Percentiles rank a stretch among this genome's conserved stretches.
These are phyloP conservation scores for Scaptomyza hsui DNA, from an alignment of 1,140 invertebrate genomes.

Conservation along the genomic window DNA sequence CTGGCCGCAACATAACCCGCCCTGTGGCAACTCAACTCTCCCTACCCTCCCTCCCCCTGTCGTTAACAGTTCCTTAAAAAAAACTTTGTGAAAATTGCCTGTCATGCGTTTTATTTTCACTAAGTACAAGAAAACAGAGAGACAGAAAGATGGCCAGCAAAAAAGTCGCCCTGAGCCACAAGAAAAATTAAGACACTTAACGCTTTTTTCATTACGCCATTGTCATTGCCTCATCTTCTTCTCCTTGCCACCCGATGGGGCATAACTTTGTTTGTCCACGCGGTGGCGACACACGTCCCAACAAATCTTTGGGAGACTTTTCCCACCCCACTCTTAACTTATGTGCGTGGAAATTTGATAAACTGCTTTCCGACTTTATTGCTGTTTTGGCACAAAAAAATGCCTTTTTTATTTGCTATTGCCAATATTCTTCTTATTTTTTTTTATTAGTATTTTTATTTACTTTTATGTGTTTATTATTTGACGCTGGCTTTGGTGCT, in stretches of 20 bases:
- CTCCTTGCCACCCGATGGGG: too few species aligned
- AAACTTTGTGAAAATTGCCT: constrained; percentile 67
- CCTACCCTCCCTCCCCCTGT: background rate
- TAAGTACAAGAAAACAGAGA: constrained; percentile 32
- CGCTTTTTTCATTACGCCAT: constrained; percentile 71
- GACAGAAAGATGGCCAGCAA: background rate
- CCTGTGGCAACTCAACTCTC: background rate
- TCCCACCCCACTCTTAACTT: constrained; percentile 5
- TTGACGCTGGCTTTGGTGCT: constrained; percentile 54
- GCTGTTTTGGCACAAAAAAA: constrained; percentile 69
- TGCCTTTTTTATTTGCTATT: constrained; percentile 58
- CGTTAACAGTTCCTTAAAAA: constrained; percentile 53
- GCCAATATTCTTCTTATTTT: constrained; percentile 59
- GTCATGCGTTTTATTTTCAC: constrained; percentile 72
- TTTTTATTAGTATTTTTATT: constrained; percentile 64
- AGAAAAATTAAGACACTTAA: constrained; percentile 78
- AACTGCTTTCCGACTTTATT: constrained; percentile 82
- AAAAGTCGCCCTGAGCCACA: constrained; percentile 9
- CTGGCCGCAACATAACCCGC: background rate
- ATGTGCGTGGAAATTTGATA: constrained; percentile 77
- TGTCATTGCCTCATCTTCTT: constrained; percentile 19
- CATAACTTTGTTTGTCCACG: constrained; percentile 41
- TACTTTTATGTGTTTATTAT: constrained; percentile 62
- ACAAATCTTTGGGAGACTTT: constrained; percentile 36
- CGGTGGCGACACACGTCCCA: constrained; percentile 32